These are phyloP conservation scores for Eretmochelys imbricata DNA, from an alignment of 2,113 vertebrate genomes.

Conservation along the genomic window DNA sequence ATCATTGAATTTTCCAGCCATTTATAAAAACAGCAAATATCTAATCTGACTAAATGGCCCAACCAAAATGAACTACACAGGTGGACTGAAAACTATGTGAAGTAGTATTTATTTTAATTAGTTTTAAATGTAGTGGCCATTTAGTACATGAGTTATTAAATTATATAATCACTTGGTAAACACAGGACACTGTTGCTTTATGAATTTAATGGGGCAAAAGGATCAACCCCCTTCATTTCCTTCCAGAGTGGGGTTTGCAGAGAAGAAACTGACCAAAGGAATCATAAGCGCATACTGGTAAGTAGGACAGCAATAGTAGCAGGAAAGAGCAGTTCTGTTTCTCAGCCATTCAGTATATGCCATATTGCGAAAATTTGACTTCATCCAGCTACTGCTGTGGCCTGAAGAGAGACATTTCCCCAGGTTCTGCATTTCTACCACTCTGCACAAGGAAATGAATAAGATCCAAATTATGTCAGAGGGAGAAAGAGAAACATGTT, in stretches of 20 bases:
- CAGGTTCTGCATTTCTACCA: slow-evolving; percentile 48
- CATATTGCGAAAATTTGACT: slow-evolving; percentile 7
- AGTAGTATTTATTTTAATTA: slow-evolving; percentile 8
- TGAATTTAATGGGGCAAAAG: slow-evolving; percentile 2
- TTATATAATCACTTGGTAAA: neutral
- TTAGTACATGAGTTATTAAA: neutral
- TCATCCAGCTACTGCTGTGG: neutral
- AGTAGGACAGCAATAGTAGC: neutral
- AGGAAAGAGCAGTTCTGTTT: neutral
- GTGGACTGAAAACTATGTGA: neutral
- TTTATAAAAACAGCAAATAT: neutral
- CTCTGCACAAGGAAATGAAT: slow-evolving; percentile 55
- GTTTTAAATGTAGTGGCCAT: neutral
- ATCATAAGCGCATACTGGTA: neutral
- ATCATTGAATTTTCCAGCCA: neutral
- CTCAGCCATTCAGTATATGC: slow-evolving; percentile 1
- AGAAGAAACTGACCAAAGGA: neutral
- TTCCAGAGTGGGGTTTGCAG: neutral
- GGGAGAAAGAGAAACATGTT: slow-evolving; percentile 63
- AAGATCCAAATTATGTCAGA: slow-evolving; percentile 37
- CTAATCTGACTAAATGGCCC: neutral
- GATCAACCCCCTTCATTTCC: neutral
- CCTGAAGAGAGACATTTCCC: neutral
- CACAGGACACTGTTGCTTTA: neutral
- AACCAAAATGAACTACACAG: neutral